Conservation (phyloP, 1,140 invertebrate species). For the Drosophila punjabiensis region DNA sequence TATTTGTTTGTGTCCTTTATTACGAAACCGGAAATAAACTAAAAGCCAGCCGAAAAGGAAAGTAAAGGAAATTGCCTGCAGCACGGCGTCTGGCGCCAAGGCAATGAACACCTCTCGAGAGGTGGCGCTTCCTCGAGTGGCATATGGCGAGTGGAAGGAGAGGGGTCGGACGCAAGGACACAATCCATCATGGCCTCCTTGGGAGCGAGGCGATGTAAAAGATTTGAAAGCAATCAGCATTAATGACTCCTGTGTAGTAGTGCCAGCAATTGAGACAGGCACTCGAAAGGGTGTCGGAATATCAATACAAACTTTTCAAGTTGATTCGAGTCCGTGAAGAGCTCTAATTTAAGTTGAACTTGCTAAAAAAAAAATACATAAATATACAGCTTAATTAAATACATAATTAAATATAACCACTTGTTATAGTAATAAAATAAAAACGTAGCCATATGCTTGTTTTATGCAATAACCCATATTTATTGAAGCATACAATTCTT, state of each 20-base stretch:
- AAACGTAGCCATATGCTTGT: background rate
- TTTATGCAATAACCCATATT: constrained; percentile 43
- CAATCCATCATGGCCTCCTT: constrained; percentile 27
- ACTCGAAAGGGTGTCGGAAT: background rate
- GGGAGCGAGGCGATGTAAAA: background rate
- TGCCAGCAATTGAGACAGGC: background rate
- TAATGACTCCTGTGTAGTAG: background rate
- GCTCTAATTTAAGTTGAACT: background rate
- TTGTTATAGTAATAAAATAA: background rate
- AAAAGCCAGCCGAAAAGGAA: constrained; percentile 55
- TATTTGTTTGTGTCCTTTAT: constrained; percentile 65
- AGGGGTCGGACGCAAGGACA: constrained; percentile 7
- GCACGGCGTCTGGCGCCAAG: constrained; percentile 50
- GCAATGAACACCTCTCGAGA: constrained; percentile 54
- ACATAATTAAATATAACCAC: too few species aligned
- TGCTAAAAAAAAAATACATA: background rate
- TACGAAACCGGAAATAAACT: constrained; percentile 72
- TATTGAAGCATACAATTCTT: constrained; percentile 60
- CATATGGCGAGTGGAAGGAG: background rate
- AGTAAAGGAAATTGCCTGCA: constrained; percentile 76
- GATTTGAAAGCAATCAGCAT: constrained; percentile 34
- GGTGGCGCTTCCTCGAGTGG: constrained; percentile 11
- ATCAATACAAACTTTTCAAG: background rate
- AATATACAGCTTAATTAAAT: too few species aligned
- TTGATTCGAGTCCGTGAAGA: too few species aligned